A percentile compares a stretch with the other conserved stretches of the same genome.
phyloP scores from a whole-genome alignment of 2,888 invertebrate species.

The Ophion ventricosus region DNA sequence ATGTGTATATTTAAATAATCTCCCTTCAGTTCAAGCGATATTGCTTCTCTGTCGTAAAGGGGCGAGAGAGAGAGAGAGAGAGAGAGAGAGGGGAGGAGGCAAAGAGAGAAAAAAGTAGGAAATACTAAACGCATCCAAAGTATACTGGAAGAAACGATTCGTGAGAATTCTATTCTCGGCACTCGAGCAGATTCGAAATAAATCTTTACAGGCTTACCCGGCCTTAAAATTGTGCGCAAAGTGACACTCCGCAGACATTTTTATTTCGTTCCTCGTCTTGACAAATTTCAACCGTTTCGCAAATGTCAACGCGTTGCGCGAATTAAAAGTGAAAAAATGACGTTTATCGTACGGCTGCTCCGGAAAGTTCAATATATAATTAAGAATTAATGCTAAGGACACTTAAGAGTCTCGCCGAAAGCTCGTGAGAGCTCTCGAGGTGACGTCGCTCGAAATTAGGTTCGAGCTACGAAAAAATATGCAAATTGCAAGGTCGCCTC shows the following conservation, averaged over 20 bases:
- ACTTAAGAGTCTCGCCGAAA: not conserved
- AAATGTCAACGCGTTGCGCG: not conserved
- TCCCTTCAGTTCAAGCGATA: conserved; percentile 32
- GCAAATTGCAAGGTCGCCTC: not conserved
- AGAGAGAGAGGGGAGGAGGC: not conserved
- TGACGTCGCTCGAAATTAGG: not conserved
- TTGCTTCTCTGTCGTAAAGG: not conserved
- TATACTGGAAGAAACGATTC: not conserved
- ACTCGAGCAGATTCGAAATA: conserved; percentile 2
- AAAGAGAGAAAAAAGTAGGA: conserved; percentile 7
- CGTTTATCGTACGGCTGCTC: not conserved
- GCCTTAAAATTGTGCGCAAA: conserved; percentile 1
- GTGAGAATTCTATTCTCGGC: conserved; percentile 32
- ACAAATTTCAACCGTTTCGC: not conserved
- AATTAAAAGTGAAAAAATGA: not conserved
- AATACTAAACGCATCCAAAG: not conserved
- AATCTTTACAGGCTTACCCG: not conserved
- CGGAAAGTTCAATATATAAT: not conserved
- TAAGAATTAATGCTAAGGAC: not conserved
- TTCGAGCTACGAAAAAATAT: conserved; percentile 1
- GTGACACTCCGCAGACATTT: not conserved
- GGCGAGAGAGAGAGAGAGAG: not conserved
- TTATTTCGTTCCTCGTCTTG: not conserved
- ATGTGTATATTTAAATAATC: conserved; percentile 48
- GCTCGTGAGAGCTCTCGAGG: not conserved